Evolutionary conservation across 2,797 vertebrate species (phyloP).

Genomic region (Pangasius krempfi): DNA sequence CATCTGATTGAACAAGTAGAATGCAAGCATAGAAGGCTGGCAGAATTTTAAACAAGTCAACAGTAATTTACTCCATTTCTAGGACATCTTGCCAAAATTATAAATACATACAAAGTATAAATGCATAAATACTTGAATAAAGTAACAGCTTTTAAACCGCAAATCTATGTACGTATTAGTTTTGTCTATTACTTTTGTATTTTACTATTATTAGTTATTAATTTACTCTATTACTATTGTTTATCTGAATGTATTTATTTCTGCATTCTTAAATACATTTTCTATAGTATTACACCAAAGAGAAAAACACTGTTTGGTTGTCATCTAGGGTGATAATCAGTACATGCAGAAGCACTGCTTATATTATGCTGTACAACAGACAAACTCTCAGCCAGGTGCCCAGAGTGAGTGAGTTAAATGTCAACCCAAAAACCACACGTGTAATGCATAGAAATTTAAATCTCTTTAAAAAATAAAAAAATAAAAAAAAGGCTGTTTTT

Average conservation of each 20-base stretch:
- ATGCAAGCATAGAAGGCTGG: neutral
- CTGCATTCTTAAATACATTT: neutral
- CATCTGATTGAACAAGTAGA: neutral
- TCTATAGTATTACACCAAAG: neutral
- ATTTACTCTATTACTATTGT: neutral
- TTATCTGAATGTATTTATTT: neutral
- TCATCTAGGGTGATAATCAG: slow-evolving; percentile 42
- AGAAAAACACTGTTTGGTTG: slow-evolving; percentile 47
- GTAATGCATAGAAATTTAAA: slow-evolving; percentile 20
- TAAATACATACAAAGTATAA: neutral
- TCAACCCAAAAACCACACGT: neutral
- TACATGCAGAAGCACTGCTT: slow-evolving; percentile 25
- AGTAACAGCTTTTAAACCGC: neutral
- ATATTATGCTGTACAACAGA: slow-evolving; percentile 16
- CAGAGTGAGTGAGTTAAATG: neutral
- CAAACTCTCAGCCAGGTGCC: neutral
- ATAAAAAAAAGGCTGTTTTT: slow-evolving; percentile 41
- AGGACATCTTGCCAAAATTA: neutral
- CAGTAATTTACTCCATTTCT: neutral
- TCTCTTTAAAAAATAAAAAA: slow-evolving; percentile 6
- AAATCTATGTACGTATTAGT: neutral
- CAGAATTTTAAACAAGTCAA: neutral
- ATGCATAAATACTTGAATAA: neutral
- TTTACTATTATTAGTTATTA: neutral
- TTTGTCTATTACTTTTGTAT: neutral